phyloP scores from a whole-genome alignment of 2,113 vertebrate species.

The Opisthocomus hoazin region DNA sequence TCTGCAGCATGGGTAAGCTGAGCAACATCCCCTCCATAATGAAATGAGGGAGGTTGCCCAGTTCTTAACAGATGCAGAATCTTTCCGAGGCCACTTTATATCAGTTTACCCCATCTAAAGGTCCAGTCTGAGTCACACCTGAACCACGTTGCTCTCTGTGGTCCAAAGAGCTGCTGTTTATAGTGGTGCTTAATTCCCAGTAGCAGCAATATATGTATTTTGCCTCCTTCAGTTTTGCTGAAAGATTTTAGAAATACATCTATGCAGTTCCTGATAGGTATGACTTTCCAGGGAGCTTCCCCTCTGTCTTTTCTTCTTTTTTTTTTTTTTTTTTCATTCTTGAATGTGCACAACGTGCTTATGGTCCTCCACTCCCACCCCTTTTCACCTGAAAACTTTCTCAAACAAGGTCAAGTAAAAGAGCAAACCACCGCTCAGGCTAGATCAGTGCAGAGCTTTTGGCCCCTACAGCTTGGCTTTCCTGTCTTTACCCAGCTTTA shows the following conservation, averaged over 20 bases:
- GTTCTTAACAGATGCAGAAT: background rate
- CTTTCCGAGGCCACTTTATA: background rate
- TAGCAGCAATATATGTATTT: background rate
- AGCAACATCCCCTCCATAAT: background rate
- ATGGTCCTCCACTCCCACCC: background rate
- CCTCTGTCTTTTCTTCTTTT: background rate
- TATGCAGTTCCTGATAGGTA: background rate
- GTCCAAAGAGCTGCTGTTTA: background rate
- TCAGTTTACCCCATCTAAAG: background rate
- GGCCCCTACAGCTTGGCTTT: background rate
- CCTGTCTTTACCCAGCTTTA: background rate
- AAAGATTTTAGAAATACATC: background rate
- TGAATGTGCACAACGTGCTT: background rate
- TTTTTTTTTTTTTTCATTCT: background rate
- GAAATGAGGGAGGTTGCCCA: background rate
- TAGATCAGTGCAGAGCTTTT: background rate
- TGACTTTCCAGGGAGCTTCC: background rate
- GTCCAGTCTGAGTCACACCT: background rate
- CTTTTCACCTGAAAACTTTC: background rate
- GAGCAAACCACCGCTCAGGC: rapidly evolving
- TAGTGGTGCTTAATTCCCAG: background rate
- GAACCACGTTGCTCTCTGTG: background rate
- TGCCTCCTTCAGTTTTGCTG: background rate
- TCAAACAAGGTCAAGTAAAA: background rate
- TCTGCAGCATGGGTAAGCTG: background rate